Conservation (phyloP, 1,140 invertebrate species). For the Muscidifurax raptorellus region DNA sequence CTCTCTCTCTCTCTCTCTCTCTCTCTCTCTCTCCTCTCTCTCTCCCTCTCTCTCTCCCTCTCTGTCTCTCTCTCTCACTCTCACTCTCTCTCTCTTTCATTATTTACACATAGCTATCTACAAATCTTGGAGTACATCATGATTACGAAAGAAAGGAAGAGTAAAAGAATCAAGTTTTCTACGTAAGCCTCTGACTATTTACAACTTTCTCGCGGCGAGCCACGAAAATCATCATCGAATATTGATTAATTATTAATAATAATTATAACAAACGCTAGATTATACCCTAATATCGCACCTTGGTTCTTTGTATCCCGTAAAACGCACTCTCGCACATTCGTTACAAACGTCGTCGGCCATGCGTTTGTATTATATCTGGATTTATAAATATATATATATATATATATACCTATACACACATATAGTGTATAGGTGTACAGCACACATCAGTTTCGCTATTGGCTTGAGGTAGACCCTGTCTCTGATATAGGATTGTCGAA, state of each 20-base stretch:
- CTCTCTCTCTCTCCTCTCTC: no score
- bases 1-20: no score
- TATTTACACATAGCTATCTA: constrained; percentile 47
- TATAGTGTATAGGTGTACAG: neutral
- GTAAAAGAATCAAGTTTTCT: constrained; percentile 14
- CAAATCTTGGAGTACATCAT: constrained; percentile 29
- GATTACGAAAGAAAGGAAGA: neutral
- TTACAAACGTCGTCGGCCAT: neutral
- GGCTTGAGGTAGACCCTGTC: constrained; percentile 67
- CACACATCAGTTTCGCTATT: constrained; percentile 47
- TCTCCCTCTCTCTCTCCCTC: neutral
- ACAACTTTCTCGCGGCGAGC: constrained; percentile 24
- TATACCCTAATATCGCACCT: constrained; percentile 31
- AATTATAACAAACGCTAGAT: neutral
- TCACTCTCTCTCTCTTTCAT: constrained; percentile 2
- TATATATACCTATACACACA: neutral
- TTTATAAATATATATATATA: no score
- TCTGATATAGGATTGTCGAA: constrained; percentile 63
- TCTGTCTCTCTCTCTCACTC: constrained; percentile 5
- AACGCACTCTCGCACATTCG: neutral
- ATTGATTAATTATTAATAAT: constrained; percentile 1
- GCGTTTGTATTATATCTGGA: neutral
- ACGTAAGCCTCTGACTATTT: constrained; percentile 47
- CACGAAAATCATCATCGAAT: constrained; percentile 4
- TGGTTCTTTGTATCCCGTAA: constrained; percentile 16